Evolutionary conservation across 2,113 vertebrate species (phyloP), one percentile per base, ranked within the genome.

Genomic region (Regulus satrapa): DNA sequence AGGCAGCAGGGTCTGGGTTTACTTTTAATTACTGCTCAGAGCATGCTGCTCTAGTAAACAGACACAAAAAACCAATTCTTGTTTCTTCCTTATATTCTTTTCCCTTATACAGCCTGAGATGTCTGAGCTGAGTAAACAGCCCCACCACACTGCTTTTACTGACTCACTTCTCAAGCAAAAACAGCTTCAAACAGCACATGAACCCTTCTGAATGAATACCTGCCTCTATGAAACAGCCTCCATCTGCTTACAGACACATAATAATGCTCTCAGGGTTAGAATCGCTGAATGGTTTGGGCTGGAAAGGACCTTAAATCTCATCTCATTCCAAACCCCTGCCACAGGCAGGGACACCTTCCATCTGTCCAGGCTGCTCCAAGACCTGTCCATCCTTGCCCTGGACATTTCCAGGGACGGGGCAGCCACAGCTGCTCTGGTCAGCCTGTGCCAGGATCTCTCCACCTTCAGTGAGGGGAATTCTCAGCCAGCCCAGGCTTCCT

Each of bases 1-100:
- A 96, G 85, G 74, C 94, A 85, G 55, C 52, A 51, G 74, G 80
- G 88, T 7, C 67, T 80, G 85, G 71, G 89, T 92, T 96, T 91
- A 92, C 94, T 94, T 97, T 96, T 88, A 96, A 91, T 94, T 91
- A 93, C 72, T 0, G 4, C 68, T 73, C 32, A 25, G 85, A 96
- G 88, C 9, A 29, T 18, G 46, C 88, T 85, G 85, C 88, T 91
- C 85, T 80, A 52, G 85, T 77, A 96, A 93, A 93, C 46, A 90
- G 75, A 43, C 88, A 94, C 85, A 73, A 61, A 77, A 56, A 18
- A 5, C 0, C 32, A 51, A 45, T 48, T 73, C 85, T 73, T 69
- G 54, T 61, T 83, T 68, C 88, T 85, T 93, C 90, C 43, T 72
- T 41, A 21, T 72, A 23, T 76, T 63, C 28, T 67, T 73, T 52